Percentiles rank a stretch among this genome's conserved stretches.
These are phyloP conservation scores for Hypanus sabinus DNA, from an alignment of 2,113 vertebrate genomes.

Conservation along the genomic window DNA sequence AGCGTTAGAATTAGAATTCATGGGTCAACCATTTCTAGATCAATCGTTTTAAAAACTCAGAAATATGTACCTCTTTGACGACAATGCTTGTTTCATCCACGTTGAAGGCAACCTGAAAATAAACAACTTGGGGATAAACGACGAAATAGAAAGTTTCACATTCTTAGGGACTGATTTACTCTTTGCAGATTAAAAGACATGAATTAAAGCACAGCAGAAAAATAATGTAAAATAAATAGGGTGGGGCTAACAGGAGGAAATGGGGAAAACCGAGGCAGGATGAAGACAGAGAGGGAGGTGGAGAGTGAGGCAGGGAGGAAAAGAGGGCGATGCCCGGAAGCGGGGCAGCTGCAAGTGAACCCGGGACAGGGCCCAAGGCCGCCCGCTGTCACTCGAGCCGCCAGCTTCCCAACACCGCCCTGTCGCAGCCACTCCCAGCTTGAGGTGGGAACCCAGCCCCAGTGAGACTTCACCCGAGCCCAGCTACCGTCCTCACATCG, in stretches of 20 bases:
- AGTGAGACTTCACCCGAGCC: neutral
- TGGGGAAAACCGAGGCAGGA: neutral
- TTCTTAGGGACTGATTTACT: neutral
- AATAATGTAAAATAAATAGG: too few relatives aligned
- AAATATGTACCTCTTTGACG: conserved; percentile 36
- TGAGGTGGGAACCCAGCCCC: neutral
- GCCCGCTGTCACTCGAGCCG: too few relatives aligned
- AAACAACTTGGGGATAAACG: neutral
- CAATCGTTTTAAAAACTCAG: neutral
- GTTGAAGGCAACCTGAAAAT: conserved; percentile 29
- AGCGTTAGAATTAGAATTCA: neutral
- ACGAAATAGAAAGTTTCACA: neutral
- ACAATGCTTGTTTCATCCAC: conserved; percentile 37
- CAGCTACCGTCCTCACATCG: neutral
- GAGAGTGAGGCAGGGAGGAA: neutral
- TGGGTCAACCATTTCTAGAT: neutral
- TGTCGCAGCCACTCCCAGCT: neutral
- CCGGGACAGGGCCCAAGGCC: too few relatives aligned
- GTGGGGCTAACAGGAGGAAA: too few relatives aligned
- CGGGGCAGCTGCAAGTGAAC: too few relatives aligned
- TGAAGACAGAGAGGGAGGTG: neutral
- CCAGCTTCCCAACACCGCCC: neutral
- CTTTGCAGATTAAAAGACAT: neutral
- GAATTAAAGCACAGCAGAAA: too few relatives aligned
- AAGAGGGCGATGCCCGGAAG: neutral